phyloP scores from a whole-genome alignment of 2,113 vertebrate genomes.

The Apeltes quadracus region DNA sequence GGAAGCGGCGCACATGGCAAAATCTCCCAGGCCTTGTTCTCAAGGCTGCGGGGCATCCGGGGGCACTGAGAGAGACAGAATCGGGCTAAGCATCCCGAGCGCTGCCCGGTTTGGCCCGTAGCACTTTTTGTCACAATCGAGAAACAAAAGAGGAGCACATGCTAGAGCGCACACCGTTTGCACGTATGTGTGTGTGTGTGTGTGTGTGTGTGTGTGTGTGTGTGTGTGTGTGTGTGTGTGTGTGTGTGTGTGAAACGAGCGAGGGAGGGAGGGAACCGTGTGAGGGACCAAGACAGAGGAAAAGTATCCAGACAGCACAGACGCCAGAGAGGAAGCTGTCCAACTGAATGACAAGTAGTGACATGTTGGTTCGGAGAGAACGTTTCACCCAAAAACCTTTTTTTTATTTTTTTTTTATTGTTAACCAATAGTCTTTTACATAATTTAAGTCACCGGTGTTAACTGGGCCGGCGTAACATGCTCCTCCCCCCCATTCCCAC shows the following conservation, averaged over 20 bases:
- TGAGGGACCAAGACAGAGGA: not conserved
- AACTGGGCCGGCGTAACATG: constrained; percentile 76
- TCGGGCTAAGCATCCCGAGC: constrained; percentile 73
- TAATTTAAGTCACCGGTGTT: constrained; percentile 56
- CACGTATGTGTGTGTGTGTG: constrained; percentile 38
- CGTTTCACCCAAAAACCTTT: constrained; percentile 7
- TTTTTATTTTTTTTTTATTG: constrained; percentile 9
- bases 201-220: constrained; percentile 15
- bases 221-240: constrained; percentile 16
- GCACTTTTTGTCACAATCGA: constrained; percentile 72
- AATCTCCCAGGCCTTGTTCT: constrained; percentile 59
- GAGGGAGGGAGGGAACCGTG: not conserved
- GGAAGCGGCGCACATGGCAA: constrained; percentile 46
- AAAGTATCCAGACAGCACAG: not conserved
- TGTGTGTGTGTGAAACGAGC: constrained; percentile 13
- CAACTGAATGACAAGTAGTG: not conserved
- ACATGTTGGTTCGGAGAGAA: not conserved
- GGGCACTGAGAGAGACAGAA: constrained; percentile 73
- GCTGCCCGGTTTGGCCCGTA: constrained; percentile 71
- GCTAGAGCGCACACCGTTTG: constrained; percentile 63
- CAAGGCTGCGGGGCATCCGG: constrained; percentile 64
- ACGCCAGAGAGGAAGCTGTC: not conserved
- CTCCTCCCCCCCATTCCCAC: constrained; percentile 43
- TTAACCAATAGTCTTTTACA: constrained; percentile 42
- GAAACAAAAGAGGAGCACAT: constrained; percentile 73